Base-by-base conservation (phyloP, 2,888 invertebrate genomes). In the Silvanus unidentatus region DNA sequence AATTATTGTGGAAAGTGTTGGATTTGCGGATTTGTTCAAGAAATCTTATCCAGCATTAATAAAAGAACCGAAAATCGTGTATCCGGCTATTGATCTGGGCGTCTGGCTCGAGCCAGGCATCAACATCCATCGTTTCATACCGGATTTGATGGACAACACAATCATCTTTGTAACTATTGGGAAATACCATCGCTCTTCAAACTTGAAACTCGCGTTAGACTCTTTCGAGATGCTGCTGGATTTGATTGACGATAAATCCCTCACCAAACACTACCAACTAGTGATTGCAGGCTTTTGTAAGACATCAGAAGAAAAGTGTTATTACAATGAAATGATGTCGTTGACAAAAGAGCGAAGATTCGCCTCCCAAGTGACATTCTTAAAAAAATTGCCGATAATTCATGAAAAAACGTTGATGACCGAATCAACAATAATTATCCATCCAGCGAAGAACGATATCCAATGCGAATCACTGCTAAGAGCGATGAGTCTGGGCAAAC, bases 391-490 rank as follows among this genome's bases (percentile, higher is more conserved):
- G 10, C 66, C 68, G 0, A 59, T 59, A 0, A 50, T 65, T 1
- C 65, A 69, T 43, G 65, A 67, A 45, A 69, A 69, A 49, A 65
- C 68, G 2, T 40, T 70, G 13, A 63, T 69, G 16, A 53, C 58
- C 40, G 62, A 65, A 44, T 61, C 63, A 1, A 57, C 62, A 1
- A 59, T 66, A 2, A 60, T 68, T 27, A 51, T 70, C n/a, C 58
- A 64, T 34, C 62, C 68, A 4, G 57, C 65, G 1, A 63, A 62
- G 42, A 58, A 67, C 38, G 67, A 69, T 27, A 48, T 64, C 1
- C 62, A 60, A 45, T 62, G 68, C 2, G 66, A 69, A 16, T 61
- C 62, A 16, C 40, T 69, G 2, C 46, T 69, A 8, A 64, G 64
- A 44, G 65, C 65, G 0, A 59, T 70, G 63, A 57, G 62, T 39